A percentile compares a stretch with the other conserved stretches of the same genome.
Evolutionary conservation across 2,113 vertebrate genomes (phyloP).

Genomic region (Centropus bengalensis): DNA sequence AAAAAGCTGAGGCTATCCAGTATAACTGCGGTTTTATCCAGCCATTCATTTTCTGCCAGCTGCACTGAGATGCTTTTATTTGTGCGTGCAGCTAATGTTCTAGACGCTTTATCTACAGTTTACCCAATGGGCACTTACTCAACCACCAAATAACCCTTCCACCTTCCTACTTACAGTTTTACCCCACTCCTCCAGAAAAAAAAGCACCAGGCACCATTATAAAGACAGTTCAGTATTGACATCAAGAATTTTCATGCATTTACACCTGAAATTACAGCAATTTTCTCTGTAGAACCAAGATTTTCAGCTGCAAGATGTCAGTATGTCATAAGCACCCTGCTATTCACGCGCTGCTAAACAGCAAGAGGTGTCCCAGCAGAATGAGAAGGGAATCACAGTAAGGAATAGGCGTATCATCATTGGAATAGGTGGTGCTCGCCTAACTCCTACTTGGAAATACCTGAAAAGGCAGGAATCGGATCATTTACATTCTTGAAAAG

Average conservation of each 20-base stretch:
- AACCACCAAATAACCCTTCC: conserved; percentile 14
- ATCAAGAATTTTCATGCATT: conserved; percentile 57
- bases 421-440: conserved; percentile 10
- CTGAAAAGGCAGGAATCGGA: neutral
- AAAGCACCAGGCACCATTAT: conserved; percentile 3
- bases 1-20: neutral
- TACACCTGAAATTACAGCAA: conserved; percentile 59
- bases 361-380: conserved; percentile 4
- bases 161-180: neutral
- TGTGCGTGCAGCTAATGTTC: neutral
- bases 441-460: neutral
- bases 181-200: conserved; percentile 31
- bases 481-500: conserved; percentile 35
- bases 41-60: neutral
- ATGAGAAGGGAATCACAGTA: conserved; percentile 15
- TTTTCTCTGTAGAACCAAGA: conserved; percentile 48
- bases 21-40: neutral
- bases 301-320: conserved; percentile 60
- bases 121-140: conserved; percentile 18
- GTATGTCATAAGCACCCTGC: conserved; percentile 43
- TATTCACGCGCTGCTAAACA: conserved; percentile 44
- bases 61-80: neutral
- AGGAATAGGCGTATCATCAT: conserved; percentile 24
- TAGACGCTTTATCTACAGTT: neutral
- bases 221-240: conserved; percentile 23